Percentiles rank a stretch among this genome's conserved stretches.
Conservation (phyloP, 2,888 invertebrate genomes). For the Rotaria macrura region DNA sequence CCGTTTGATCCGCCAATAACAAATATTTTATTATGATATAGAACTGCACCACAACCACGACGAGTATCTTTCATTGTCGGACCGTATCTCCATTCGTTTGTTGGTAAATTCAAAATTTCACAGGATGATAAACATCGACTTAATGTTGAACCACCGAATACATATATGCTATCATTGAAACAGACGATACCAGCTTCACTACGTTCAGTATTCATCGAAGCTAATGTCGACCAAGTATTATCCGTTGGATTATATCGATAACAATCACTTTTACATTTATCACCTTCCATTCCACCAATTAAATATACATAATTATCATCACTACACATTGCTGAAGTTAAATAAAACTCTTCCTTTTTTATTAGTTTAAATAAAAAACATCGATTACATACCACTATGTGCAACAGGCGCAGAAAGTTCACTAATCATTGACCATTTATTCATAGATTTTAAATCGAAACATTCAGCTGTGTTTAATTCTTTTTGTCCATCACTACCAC, state of each 20-base stretch:
- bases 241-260: constrained; percentile 61
- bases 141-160: constrained; percentile 74
- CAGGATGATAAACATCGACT: constrained; percentile 69
- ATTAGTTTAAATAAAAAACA: too few species aligned
- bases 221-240: constrained; percentile 61
- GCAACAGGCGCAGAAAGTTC: constrained; percentile 43
- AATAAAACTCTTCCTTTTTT: background rate
- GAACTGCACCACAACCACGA: constrained; percentile 44
- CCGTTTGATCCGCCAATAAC: constrained; percentile 33
- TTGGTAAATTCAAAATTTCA: constrained; percentile 60
- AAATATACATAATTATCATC: constrained; percentile 70
- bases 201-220: constrained; percentile 60
- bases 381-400: background rate
- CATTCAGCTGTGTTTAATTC: constrained; percentile 66
- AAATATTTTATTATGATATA: constrained; percentile 36
- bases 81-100: constrained; percentile 60
- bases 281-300: constrained; percentile 70
- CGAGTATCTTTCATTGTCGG: constrained; percentile 66
- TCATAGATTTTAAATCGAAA: constrained; percentile 48
- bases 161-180: constrained; percentile 62
- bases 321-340: constrained; percentile 58
- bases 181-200: constrained; percentile 34
- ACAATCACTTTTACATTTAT: constrained; percentile 61
- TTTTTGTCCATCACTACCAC: constrained; percentile 66
- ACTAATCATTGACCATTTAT: constrained; percentile 54